These are phyloP conservation scores for Aphis gossypii DNA, from an alignment of 1,140 invertebrate species.

Conservation along the genomic window DNA sequence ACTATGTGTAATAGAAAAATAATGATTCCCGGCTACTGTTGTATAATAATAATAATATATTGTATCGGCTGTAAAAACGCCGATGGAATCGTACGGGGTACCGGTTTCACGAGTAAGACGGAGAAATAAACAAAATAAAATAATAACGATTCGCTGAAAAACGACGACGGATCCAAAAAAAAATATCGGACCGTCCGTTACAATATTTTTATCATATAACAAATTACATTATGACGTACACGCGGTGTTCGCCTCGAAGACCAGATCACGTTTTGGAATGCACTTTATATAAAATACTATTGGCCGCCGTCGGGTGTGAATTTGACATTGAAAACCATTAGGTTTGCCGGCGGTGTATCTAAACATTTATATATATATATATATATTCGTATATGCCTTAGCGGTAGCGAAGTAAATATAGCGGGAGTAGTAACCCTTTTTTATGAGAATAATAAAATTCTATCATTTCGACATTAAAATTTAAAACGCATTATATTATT, in stretches of 20 bases:
- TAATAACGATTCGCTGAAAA: slow-evolving; percentile 17
- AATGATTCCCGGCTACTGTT: neutral
- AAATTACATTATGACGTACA: slow-evolving; percentile 23
- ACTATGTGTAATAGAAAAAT: neutral
- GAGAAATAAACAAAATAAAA: neutral
- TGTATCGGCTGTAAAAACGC: neutral
- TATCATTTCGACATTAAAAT: slow-evolving; percentile 1
- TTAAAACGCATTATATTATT: slow-evolving; percentile 5
- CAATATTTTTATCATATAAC: neutral
- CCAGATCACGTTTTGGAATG: slow-evolving; percentile 27
- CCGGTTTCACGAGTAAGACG: neutral
- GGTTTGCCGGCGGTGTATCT: neutral
- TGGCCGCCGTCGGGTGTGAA: slow-evolving; percentile 29
- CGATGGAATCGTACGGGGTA: neutral
- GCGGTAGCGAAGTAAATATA: neutral
- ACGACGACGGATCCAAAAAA: neutral
- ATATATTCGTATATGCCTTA: neutral
- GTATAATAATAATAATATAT: neutral
- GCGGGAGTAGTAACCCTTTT: neutral
- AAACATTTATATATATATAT: neutral
- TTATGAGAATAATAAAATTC: slow-evolving; percentile 18
- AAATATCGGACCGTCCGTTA: neutral
- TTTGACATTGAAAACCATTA: slow-evolving; percentile 39
- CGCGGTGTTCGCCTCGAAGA: neutral
- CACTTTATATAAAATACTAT: slow-evolving; percentile 20